phyloP scores from a whole-genome alignment of 2,113 vertebrate genomes.

The Varanus salvator region DNA sequence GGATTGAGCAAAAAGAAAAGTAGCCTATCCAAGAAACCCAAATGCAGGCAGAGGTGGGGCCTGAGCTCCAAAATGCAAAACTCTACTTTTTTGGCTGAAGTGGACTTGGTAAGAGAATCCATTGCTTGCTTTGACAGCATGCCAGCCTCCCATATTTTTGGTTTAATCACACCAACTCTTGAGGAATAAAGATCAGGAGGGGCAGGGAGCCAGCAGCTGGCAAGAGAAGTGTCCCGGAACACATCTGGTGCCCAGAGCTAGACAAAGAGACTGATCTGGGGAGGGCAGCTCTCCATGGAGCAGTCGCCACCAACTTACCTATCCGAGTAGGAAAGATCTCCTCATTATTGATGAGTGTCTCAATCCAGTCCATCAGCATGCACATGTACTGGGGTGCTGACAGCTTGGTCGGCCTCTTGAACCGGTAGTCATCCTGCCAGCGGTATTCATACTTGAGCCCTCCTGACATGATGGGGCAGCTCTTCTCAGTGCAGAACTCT shows the following conservation, averaged over 20 bases:
- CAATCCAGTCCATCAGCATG: slow-evolving; percentile 97
- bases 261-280: not conserved
- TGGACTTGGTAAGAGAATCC: too few relatives aligned
- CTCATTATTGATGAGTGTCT: slow-evolving; percentile 95
- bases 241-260: not conserved
- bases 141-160: too few relatives aligned
- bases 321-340: slow-evolving; percentile 95
- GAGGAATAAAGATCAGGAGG: too few relatives aligned
- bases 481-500: slow-evolving; percentile 90
- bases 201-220: too few relatives aligned
- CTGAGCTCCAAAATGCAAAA: too few relatives aligned
- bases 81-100: too few relatives aligned
- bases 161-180: too few relatives aligned
- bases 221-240: too few relatives aligned
- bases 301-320: slow-evolving; percentile 80
- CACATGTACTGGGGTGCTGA: slow-evolving; percentile 94
- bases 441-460: slow-evolving; percentile 95
- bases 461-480: slow-evolving; percentile 94
- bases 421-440: slow-evolving; percentile 94
- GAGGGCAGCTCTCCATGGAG: not conserved
- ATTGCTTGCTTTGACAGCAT: too few relatives aligned
- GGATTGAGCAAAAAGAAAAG: too few relatives aligned
- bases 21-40: too few relatives aligned
- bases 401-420: slow-evolving; percentile 93
- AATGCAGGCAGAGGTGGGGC: too few relatives aligned